Conservation (phyloP, 37 sponge, comb jelly and placozoan genomes). For the Eunapius fragilis region DNA sequence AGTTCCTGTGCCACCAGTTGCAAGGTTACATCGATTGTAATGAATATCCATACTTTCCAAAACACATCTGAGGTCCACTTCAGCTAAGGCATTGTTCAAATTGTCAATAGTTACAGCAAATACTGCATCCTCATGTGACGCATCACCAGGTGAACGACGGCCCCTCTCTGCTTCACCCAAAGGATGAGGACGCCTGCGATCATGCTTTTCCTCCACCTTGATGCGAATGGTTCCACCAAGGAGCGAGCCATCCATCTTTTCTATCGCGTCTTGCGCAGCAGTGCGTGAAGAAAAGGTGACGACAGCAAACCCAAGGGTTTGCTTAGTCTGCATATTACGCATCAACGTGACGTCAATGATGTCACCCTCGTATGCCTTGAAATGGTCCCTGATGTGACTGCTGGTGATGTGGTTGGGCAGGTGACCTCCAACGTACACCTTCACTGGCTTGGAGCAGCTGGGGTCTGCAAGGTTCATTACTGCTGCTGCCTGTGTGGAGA, state of each 20-base stretch:
- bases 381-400: slow-evolving; percentile 31
- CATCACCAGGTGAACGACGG: neutral
- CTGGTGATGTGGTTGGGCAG: slow-evolving; percentile 21
- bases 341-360: slow-evolving; percentile 10
- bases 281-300: slow-evolving; percentile 12
- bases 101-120: neutral
- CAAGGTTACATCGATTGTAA: neutral
- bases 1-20: neutral
- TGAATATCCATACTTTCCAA: neutral
- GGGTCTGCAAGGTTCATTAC: too few species aligned
- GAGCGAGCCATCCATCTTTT: neutral
- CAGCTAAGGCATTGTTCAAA: neutral
- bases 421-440: slow-evolving; percentile 3
- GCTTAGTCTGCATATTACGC: slow-evolving; percentile 6
- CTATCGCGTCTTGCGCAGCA: neutral
- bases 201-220: neutral
- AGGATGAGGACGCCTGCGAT: neutral
- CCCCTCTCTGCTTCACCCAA: neutral
- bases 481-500: too few species aligned
- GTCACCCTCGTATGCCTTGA: neutral
- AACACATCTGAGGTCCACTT: neutral
- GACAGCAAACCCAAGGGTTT: slow-evolving; percentile 31
- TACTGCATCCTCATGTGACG: neutral
- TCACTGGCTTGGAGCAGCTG: neutral
- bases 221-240: neutral